Base-by-base conservation (phyloP, 2,113 vertebrate genomes). In the Salvelinus fontinalis region DNA sequence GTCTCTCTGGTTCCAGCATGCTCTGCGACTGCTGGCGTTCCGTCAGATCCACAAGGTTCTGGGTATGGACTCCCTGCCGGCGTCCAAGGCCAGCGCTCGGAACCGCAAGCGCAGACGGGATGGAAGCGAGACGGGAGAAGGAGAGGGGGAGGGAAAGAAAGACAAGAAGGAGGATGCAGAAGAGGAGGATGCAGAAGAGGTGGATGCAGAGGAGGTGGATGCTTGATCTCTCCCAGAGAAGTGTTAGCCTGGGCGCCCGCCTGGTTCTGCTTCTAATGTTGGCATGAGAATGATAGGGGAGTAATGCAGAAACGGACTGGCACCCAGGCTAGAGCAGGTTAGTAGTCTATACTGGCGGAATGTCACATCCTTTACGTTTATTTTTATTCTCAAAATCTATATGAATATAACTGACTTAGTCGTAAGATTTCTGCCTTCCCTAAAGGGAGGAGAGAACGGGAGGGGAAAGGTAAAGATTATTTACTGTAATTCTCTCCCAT, bases 11-110 rank as follows among this genome's bases (percentile, higher is more conserved):
- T 82, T 75, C 29, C 90, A 95, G 92, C 90, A 91, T 0, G 89
- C 92, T 4, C 88, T 95, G 81, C 89, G 95, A 75, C 83, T 94
- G 59, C 78, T 96, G 26, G 89, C 92, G 3, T 96, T 96, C 88
- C 88, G 89, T 44, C 93, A 94, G 81, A 89, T 93, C 65, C 92
- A 95, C 86, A 91, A 92, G 44, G 76, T 92, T 7, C 90, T 96
- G 29, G 89, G 89, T 64, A 95, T 92, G 88, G 90, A 93, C 26
- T 92, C 88, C 0, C 86, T 95, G 70, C 90, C 88, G 0, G 83
- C 81, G 3, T 80, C 83, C 62, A 93, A 93, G 71, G 87, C 83
- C 74, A 79, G 78, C 66, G 87, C 86, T 2, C 87, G 82, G 69
- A 92, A 89, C 84, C 87, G 93, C 83, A 96, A 96, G 69, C 91